A percentile compares a stretch with the other conserved stretches of the same genome.
Evolutionary conservation across 2,113 vertebrate genomes (phyloP).

Genomic region (Ranitomeya variabilis): DNA sequence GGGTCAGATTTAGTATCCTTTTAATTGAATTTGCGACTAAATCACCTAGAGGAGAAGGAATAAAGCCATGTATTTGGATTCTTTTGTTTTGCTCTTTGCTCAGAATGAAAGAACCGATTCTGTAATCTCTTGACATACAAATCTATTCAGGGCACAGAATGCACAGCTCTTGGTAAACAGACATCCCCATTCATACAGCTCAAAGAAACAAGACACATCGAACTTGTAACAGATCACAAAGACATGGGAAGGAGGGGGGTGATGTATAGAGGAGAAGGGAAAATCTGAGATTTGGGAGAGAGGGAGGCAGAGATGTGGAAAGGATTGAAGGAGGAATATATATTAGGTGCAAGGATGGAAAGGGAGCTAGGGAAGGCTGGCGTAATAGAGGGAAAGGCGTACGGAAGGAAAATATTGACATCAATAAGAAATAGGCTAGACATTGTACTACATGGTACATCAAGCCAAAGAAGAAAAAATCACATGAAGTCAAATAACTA

Average conservation of each 20-base stretch:
- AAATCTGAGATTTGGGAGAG: conserved; percentile 15
- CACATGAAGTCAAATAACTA: not conserved
- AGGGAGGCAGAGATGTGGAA: conserved; percentile 13
- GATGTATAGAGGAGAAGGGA: conserved; percentile 18
- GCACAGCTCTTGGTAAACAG: conserved; percentile 56
- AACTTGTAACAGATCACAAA: conserved; percentile 58
- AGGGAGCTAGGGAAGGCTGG: not conserved
- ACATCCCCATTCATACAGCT: conserved; percentile 52
- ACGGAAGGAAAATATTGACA: not conserved
- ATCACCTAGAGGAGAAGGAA: conserved; percentile 50
- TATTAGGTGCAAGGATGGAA: not conserved
- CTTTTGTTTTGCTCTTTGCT: conserved; percentile 56
- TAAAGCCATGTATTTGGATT: conserved; percentile 49
- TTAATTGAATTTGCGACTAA: conserved; percentile 57
- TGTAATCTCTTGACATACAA: conserved; percentile 58
- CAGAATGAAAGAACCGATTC: conserved; percentile 51
- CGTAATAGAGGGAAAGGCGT: not conserved
- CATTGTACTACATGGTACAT: not conserved
- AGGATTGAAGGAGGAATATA: conserved; percentile 19
- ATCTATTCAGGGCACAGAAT: conserved; percentile 56
- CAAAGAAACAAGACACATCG: conserved; percentile 53
- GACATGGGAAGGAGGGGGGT: conserved; percentile 28
- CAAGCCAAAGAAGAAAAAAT: not conserved
- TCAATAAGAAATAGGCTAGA: not conserved
- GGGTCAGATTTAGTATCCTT: conserved; percentile 50